Conservation (phyloP, 2,113 vertebrate genomes). For the Platysternon megacephalum region DNA sequence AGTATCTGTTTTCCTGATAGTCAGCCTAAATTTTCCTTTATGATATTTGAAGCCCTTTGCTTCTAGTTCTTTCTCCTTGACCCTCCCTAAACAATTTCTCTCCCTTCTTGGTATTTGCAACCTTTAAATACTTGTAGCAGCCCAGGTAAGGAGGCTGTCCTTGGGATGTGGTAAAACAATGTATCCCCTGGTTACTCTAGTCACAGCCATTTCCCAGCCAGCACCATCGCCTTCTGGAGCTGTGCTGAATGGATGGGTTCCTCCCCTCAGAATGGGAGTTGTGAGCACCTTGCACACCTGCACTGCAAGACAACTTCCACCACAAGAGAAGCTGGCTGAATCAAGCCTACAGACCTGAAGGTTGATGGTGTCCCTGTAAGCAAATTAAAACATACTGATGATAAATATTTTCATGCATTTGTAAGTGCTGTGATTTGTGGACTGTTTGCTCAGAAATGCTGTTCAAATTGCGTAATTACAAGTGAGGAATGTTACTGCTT, state of each 20-base stretch:
- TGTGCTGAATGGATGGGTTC: not conserved
- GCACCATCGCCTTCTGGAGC: not conserved
- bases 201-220: not conserved
- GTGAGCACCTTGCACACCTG: not conserved
- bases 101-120: not conserved
- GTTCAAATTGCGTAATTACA: conserved; percentile 28
- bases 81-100: not conserved
- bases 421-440: not conserved
- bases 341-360: not conserved
- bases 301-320: not conserved
- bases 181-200: not conserved
- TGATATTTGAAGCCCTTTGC: not conserved
- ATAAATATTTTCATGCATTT: not conserved
- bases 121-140: not conserved
- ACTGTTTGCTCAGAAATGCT: not conserved
- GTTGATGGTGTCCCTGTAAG: not conserved
- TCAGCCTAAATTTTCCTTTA: not conserved
- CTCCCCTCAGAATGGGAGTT: not conserved
- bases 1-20: not conserved
- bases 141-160: not conserved
- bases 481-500: not conserved
- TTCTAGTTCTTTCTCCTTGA: not conserved
- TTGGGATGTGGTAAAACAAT: not conserved
- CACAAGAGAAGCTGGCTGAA: not conserved
- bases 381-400: not conserved